Base-by-base conservation (phyloP, 2,888 invertebrate species). In the Callyntrura sp. region DNA sequence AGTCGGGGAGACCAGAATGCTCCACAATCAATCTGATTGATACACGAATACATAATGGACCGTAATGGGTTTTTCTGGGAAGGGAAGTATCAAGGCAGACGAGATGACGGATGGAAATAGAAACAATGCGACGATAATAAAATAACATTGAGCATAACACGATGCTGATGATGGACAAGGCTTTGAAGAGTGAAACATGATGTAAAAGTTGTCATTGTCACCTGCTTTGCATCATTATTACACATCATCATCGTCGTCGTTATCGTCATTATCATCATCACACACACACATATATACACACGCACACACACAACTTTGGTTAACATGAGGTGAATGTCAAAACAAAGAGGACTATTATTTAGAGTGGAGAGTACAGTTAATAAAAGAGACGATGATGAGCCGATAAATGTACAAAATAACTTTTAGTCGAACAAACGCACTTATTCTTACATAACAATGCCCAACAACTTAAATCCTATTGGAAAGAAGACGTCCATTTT, bases 191-290 rank as follows among this genome's bases (percentile, higher is more conserved):
- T 20, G 48, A 48, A 76, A 76, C 48, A 51, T 51, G 48, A 25
- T 76, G 73, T 76, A 76, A 76, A 76, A 78, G 51, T 25, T 78
- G 76, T 78, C 48, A 48, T 78, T 78, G 76, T 78, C 76, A 51
- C 76, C 51, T 28, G n/a, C 51, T 51, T 25, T 14, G 23, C 51
- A 78, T 73, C 73, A 73, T 73, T 20, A 23, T 6, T n/a, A 6
- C 14, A 57, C 14, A 57, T 25, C 35, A 65, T 65, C n/a, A 65
- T 65, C 35, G n/a, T 62, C 12, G n/a, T n/a, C n/a, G n/a, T n/a
- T n/a, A n/a, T n/a, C n/a, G n/a, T n/a, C n/a, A n/a, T n/a, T n/a
- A n/a, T n/a, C n/a, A n/a, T n/a, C n/a, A n/a, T n/a, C n/a, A n/a
- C n/a, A n/a, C n/a, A n/a, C n/a, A n/a, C n/a, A n/a, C n/a, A n/a